These are phyloP conservation scores for Cynaeus angustus DNA, from an alignment of 2,888 invertebrate genomes.

Conservation along the genomic window DNA sequence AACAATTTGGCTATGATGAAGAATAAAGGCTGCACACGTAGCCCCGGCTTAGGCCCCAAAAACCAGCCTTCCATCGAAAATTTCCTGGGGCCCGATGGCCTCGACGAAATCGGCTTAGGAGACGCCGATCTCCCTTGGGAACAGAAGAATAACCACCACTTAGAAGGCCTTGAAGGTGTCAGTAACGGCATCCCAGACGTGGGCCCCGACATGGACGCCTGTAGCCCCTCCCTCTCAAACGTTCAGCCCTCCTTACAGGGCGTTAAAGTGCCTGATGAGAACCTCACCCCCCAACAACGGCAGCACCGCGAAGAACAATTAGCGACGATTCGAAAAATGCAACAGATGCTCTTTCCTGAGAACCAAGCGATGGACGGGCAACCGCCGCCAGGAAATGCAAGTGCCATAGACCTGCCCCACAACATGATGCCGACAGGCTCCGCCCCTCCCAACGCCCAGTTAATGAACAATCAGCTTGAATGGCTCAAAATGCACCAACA, in stretches of 20 bases:
- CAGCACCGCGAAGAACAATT: conserved; percentile 95
- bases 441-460: conserved; percentile 39
- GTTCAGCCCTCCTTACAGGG: conserved; percentile 79
- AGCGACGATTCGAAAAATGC: conserved; percentile 93
- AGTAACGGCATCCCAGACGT: conserved; percentile 70
- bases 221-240: conserved; percentile 73
- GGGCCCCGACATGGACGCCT: conserved; percentile 70
- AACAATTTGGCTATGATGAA: conserved; percentile 86
- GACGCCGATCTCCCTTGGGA: conserved; percentile 74
- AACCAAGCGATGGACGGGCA: conserved; percentile 71
- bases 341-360: conserved; percentile 93
- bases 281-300: conserved; percentile 95
- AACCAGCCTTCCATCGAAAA: conserved; percentile 67
- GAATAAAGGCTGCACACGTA: conserved; percentile 78
- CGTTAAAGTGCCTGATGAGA: conserved; percentile 96
- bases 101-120: conserved; percentile 71
- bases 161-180: conserved; percentile 69
- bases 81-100: conserved; percentile 68
- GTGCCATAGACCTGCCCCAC: conserved; percentile 49
- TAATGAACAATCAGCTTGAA: conserved; percentile 82
- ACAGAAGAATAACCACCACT: conserved; percentile 69
- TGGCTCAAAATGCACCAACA: conserved; percentile 92
- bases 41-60: conserved; percentile 72
- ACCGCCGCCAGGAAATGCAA: conserved; percentile 53
- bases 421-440: conserved; percentile 55